Evolutionary conservation across 1,140 invertebrate species (phyloP).

Genomic region (Sogatella furcifera): DNA sequence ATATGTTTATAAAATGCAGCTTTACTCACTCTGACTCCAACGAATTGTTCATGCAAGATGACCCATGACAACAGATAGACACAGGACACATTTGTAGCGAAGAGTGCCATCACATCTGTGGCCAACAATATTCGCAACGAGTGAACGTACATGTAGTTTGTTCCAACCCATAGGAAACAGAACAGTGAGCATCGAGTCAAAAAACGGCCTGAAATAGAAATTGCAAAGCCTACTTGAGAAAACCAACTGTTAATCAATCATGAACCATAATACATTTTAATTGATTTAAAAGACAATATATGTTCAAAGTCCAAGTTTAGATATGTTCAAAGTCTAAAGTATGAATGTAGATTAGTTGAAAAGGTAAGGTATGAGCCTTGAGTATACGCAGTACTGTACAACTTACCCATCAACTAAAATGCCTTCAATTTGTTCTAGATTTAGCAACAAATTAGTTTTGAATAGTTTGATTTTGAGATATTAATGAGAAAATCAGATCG

Average conservation of each 20-base stretch:
- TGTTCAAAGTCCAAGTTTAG: too few species aligned
- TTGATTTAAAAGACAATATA: background rate
- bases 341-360: background rate
- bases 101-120: slow-evolving; percentile 85
- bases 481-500: too few species aligned
- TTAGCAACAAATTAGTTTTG: too few species aligned
- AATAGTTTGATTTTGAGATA: too few species aligned
- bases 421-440: too few species aligned
- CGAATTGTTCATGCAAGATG: slow-evolving; percentile 90
- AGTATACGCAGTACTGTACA: too few species aligned
- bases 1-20: background rate
- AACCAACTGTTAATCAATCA: too few species aligned
- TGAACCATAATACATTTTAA: background rate
- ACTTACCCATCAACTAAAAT: too few species aligned
- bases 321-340: too few species aligned
- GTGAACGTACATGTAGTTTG: slow-evolving; percentile 84
- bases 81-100: slow-evolving; percentile 85
- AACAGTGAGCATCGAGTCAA: slow-evolving; percentile 75
- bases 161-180: slow-evolving; percentile 82
- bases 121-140: slow-evolving; percentile 73
- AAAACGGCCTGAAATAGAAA: slow-evolving; percentile 54
- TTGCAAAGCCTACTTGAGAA: background rate
- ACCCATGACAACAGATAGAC: slow-evolving; percentile 93
- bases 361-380: background rate
- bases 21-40: slow-evolving; percentile 75